Evolutionary conservation across 2,113 vertebrate species (phyloP).

Genomic region (Vicugna pacos): DNA sequence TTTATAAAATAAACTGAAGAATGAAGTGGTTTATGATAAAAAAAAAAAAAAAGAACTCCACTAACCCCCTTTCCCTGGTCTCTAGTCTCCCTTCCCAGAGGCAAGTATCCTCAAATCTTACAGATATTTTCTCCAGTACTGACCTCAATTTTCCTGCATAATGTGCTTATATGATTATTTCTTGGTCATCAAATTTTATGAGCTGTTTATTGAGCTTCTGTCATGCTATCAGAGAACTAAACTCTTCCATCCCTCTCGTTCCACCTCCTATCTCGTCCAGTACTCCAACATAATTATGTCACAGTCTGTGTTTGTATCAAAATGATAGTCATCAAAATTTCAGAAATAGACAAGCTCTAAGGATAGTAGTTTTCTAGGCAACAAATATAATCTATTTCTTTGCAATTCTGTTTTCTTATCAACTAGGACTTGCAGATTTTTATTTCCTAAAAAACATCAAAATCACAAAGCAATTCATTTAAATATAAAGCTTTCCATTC

Average conservation of each 20-base stretch:
- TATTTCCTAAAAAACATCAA: constrained; percentile 32
- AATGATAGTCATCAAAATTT: not conserved
- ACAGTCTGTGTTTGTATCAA: constrained; percentile 28
- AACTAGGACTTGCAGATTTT: not conserved
- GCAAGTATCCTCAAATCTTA: not conserved
- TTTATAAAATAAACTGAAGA: not conserved
- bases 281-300: not conserved
- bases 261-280: not conserved
- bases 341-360: not conserved
- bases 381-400: not conserved
- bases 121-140: not conserved
- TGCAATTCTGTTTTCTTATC: not conserved
- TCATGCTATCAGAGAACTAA: not conserved
- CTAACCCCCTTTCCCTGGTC: not conserved
- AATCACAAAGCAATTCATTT: constrained; percentile 1
- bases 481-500: not conserved
- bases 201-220: not conserved
- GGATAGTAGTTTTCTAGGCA: not conserved
- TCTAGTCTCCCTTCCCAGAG: not conserved
- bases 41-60: not conserved
- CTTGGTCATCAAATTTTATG: not conserved
- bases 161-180: not conserved
- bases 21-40: not conserved
- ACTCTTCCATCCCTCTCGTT: not conserved
- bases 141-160: not conserved